phyloP scores from a whole-genome alignment of 2,888 invertebrate genomes.

The Tethea ocularis region DNA sequence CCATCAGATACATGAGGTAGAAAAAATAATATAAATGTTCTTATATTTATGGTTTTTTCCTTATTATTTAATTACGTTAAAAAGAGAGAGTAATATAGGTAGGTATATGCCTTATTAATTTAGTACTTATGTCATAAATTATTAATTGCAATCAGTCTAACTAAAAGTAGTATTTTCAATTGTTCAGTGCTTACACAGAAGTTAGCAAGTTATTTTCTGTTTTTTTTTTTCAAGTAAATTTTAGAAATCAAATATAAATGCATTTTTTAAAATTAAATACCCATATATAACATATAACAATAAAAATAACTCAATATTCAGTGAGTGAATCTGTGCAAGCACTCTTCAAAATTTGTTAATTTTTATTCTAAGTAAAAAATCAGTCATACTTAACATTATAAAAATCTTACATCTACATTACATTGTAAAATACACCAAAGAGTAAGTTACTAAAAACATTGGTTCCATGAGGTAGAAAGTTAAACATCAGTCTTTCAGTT shows the following conservation, averaged over 20 bases:
- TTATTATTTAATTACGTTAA: too few relatives aligned
- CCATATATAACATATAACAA: too few relatives aligned
- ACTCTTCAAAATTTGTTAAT: not conserved
- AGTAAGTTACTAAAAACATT: not conserved
- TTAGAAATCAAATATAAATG: too few relatives aligned
- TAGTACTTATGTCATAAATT: not conserved
- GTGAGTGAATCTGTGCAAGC: not conserved
- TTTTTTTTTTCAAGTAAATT: too few relatives aligned
- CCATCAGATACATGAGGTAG: constrained; percentile 20
- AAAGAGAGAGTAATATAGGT: too few relatives aligned
- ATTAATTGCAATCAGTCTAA: not conserved
- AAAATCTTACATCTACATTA: not conserved
- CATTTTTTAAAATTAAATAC: not conserved
- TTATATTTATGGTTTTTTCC: constrained; percentile 13
- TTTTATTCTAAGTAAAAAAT: not conserved
- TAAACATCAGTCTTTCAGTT: constrained; percentile 20
- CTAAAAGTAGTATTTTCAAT: not conserved
- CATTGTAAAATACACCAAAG: not conserved
- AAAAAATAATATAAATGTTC: constrained; percentile 15
- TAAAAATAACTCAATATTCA: too few relatives aligned
- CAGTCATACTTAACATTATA: not conserved
- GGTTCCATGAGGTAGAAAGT: constrained; percentile 24
- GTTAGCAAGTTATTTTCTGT: not conserved
- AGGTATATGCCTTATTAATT: too few relatives aligned
- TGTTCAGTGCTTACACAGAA: not conserved